Evolutionary conservation across 2,113 vertebrate genomes (phyloP), one percentile per base, ranked within the genome.

Genomic region (Otocyon megalotis): DNA sequence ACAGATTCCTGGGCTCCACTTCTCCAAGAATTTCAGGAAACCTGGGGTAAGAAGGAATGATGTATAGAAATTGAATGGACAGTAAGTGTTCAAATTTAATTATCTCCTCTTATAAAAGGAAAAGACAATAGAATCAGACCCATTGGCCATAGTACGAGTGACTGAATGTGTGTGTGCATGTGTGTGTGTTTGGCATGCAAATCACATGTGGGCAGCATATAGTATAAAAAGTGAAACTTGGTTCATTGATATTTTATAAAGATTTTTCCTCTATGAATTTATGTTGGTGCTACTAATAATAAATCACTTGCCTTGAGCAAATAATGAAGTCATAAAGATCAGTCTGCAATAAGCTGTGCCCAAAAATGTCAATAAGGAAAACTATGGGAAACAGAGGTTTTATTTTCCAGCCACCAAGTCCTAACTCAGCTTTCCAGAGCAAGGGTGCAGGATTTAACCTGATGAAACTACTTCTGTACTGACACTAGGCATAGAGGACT

Each of bases 221-320:
- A 53, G 30, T 79, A 9, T 88, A 43, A 28, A 72, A 32, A 84
- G 43, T 50, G 63, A 88, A 74, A 16, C 14, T 92, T 67, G 65
- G 15, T 30, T 80, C 58, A 30, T 15, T 67, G 62, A 67, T 74
- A 43, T 72, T 85, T 67, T n/a, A n/a, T 74, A 67, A 56, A 92
- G 71, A 65, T 79, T 95, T 90, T 95, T 87, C 35, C 35, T 96
- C 76, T 62, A 63, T 93, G 87, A 84, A 67, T 87, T 94, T 83
- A 43, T 53, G 56, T 76, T 50, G 62, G 32, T 83, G 26, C 30
- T 35, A n/a, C 62, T 97, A 24, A 43, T 63, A 22, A 82, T 84
- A 79, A 90, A 80, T 90, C 62, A 69, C 54, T 92, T 50, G 37
- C 79, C 30, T 90, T 90, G 93, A 90, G 83, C 67, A 92, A 77